These are phyloP conservation scores for Dynastes hyllus DNA, from an alignment of 2,888 invertebrate genomes.

Conservation along the genomic window DNA sequence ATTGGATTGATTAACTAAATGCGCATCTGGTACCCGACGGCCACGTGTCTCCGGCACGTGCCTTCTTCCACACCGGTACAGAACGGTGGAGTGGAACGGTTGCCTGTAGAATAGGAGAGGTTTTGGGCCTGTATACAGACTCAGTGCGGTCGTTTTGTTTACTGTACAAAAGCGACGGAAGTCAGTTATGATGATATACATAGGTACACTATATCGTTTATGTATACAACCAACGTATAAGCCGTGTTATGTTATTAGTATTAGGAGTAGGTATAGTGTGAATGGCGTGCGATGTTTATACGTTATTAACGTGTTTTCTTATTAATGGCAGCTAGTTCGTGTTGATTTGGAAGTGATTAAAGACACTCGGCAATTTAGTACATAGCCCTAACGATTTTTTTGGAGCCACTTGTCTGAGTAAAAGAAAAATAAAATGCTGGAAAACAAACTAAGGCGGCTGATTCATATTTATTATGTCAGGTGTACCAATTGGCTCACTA, in stretches of 20 bases:
- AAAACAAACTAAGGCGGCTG: no score
- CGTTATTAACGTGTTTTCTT: constrained; percentile 12
- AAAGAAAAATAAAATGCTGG: no score
- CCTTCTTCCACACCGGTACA: constrained; percentile 22
- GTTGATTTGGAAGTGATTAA: background rate
- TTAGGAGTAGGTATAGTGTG: no score
- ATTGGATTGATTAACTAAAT: constrained; percentile 49
- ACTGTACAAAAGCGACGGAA: constrained; percentile 12
- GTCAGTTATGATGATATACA: background rate
- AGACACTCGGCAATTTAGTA: background rate
- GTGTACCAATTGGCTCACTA: no score
- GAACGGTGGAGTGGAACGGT: background rate
- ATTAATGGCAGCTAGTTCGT: background rate
- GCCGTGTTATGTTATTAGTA: no score
- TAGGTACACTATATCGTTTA: no score
- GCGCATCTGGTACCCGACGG: constrained; percentile 46
- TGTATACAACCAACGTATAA: no score
- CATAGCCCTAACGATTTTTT: no score
- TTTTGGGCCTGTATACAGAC: background rate
- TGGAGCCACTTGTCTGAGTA: no score
- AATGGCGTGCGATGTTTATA: constrained; percentile 19
- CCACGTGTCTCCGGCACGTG: constrained; percentile 46
- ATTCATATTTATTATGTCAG: no score
- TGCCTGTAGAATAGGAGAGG: background rate
- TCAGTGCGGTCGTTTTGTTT: no score